Base-by-base conservation (phyloP, 2,797 vertebrate species). In the Acanthopagrus latus region DNA sequence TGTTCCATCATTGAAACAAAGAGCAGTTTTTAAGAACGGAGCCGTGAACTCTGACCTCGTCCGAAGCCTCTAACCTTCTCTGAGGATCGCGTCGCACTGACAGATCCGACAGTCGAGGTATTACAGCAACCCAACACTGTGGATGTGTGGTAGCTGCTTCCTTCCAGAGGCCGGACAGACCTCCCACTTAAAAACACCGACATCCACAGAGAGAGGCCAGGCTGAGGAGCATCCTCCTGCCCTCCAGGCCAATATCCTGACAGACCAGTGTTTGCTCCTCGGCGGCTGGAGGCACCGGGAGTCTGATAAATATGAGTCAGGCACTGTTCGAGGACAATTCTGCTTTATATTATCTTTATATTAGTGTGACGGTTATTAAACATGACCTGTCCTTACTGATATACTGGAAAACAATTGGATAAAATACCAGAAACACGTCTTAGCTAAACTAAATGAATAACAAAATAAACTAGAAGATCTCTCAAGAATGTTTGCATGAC, bases 211-310 rank as follows among this genome's bases (percentile, higher is more conserved):
- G 78, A 44, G 83, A 52, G 55, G 70, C 41, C 82, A 10, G 46
- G 63, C 59, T 6, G 25, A 69, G 71, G 72, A 71, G 83, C 75
- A 74, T 73, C 86, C 85, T 64, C 83, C 48, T 52, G 64, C 67
- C 80, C 71, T 70, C 46, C 60, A 70, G 76, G 29, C 82, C 71
- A 85, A 69, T 65, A 85, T 89, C 86, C 78, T 84, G 73, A 74
- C 73, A 21, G 21, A 55, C 55, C 56, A 29, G 50, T 44, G 69
- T 81, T 91, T 79, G 59, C 55, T 89, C 46, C 25, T 44, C 60
- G 41, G 77, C 47, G 75, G 23, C 74, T 33, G 14, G 63, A 57
- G 41, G 55, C 60, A 46, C 21, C 63, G 18, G 14, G 33, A 66
- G 51, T 16, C 23, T 4, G 29, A 11, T 10, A 68, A 9, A 63